Base-by-base conservation (phyloP, 37 sponge, comb jelly and placozoan genomes). In the Hexactinellida sp. region DNA sequence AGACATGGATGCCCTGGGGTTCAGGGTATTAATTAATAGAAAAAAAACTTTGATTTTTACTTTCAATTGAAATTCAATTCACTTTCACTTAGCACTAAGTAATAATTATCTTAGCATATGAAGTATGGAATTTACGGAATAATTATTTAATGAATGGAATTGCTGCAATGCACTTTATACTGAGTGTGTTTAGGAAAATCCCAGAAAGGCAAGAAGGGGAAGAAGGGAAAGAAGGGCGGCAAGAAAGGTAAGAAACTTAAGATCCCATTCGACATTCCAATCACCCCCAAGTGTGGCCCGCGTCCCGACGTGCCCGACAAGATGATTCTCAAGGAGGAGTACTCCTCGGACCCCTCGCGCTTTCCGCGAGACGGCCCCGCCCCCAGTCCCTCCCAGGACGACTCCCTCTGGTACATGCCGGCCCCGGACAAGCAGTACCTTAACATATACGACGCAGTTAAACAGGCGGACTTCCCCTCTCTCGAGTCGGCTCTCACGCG, bases 401-500 rank as follows among this genome's bases (percentile, higher is more conserved):
- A 98, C 88, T 96, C 96, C 36, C 84, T 86, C 28, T 98, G 99
- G 99, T 98, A 98, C 87, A 88, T 98, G 37, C 54, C 87, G 24
- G 91, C 88, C n/a, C 99, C 94, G 32, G 94, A 92, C 37, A 85
- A 83, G 0, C 88, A 92, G 83, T 97, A 94, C 87, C 89, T 94
- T 37, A 54, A 89, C 38, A 51, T 97, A 19, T 93, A 93, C 83
- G 92, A 97, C 36, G 98, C 98, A 1, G 87, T 92, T 0, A 88
- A 93, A 19, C 93, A 94, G 51, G 91, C 95, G 3, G 90, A 97
- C 87, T 52, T 94, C 83, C 89, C 91, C 36, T 92, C 98, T 0
- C 82, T 97, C 23, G 84, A 86, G 37, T 54, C 87, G 1, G 98
- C 98, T 0, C 83, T 93, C 37, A n/a, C 38, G 23, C 54, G 82